A percentile compares a stretch with the other conserved stretches of the same genome.
Conservation (phyloP, 2,797 vertebrate species). For the Argya squamiceps region DNA sequence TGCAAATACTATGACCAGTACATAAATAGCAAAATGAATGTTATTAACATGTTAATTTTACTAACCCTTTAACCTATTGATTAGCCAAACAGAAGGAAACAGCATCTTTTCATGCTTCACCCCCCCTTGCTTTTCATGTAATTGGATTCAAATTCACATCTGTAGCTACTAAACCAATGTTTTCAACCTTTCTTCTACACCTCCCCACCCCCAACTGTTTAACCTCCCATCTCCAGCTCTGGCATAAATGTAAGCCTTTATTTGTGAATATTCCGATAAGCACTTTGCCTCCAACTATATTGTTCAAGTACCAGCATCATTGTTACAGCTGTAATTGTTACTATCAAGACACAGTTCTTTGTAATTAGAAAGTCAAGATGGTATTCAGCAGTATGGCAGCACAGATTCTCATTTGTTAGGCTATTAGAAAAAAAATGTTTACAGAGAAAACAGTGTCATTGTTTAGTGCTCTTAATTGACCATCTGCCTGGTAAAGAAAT, state of each 20-base stretch:
- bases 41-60: slow-evolving; percentile 75
- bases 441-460: slow-evolving; percentile 86
- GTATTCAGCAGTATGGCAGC: slow-evolving; percentile 82
- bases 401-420: slow-evolving; percentile 84
- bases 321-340: slow-evolving; percentile 86
- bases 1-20: slow-evolving; percentile 50
- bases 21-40: slow-evolving; percentile 76
- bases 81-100: slow-evolving; percentile 79
- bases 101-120: slow-evolving; percentile 62
- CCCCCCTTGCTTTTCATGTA: slow-evolving; percentile 54
- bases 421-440: slow-evolving; percentile 87
- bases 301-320: slow-evolving; percentile 80
- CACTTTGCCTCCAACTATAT: slow-evolving; percentile 81
- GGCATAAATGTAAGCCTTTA: slow-evolving; percentile 79
- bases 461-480: slow-evolving; percentile 87
- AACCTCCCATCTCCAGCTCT: slow-evolving; percentile 76
- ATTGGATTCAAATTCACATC: slow-evolving; percentile 83
- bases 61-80: slow-evolving; percentile 77
- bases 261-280: slow-evolving; percentile 83
- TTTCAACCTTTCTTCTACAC: slow-evolving; percentile 74
- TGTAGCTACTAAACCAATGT: slow-evolving; percentile 78
- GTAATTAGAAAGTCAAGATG: slow-evolving; percentile 88
- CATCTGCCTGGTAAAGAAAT: slow-evolving; percentile 85
- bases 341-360: slow-evolving; percentile 85
- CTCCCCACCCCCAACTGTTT: slow-evolving; percentile 76